Base-by-base conservation (phyloP, 2,888 invertebrate genomes). In the Hedychridium roseum region DNA sequence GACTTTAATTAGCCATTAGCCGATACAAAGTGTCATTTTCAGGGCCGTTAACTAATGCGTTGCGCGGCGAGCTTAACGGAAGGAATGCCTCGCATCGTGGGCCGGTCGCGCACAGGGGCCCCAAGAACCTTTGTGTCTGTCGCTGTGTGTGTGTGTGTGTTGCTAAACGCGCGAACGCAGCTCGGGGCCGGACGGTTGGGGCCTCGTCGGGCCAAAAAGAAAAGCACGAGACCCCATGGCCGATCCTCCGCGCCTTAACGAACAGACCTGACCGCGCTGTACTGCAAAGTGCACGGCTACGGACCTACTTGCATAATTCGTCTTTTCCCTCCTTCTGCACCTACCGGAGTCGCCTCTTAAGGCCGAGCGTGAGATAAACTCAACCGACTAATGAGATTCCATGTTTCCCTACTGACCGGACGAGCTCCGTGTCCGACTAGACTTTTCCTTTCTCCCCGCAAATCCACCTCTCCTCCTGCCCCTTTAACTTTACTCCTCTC, bases 1-100 rank as follows among this genome's bases (percentile, higher is more conserved):
- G 57, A 67, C 67, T 68, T 71, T 71, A 73, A 74, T 70, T 68
- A 64, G 59, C 72, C 71, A 71, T 73, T 72, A 71, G 64, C 60
- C 61, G 66, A 64, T 66, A 60, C 61, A 63, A 68, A 71, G 70
- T 69, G 73, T 71, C 68, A 70, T 71, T 70, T 70, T 66, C 66
- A 62, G 57, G 61, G 58, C 57, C 66, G 64, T 67, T 65, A 65
- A 70, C 58, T 58, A 66, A 66, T 66, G 67, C 62, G 59, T 59
- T 57, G 57, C 46, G 50, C 43, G 50, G 54, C 50, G n/a, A n/a
- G n/a, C 53, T 53, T 54, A 59, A 59, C 52, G 54, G 49, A 57
- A 56, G 58, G 64, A 58, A 62, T 62, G 56, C 40, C 37, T 37
- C 35, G 43, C 39, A 57, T 48, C 54, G 38, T 12, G 11, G 11